Conservation (phyloP, 2,113 vertebrate genomes). For the Danio rerio region DNA sequence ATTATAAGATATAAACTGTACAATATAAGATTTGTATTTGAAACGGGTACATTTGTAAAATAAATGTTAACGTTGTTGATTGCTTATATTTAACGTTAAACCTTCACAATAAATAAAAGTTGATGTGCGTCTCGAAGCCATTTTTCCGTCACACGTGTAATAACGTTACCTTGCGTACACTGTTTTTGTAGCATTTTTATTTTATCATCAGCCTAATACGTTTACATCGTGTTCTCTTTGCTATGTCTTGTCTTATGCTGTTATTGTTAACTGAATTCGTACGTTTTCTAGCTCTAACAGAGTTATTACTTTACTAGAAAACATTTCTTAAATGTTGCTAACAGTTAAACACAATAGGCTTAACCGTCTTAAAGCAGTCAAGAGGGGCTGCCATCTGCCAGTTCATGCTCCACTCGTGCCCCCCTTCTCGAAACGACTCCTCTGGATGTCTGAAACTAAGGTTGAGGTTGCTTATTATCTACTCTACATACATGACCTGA, state of each 20-base stretch:
- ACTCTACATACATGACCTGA: neutral
- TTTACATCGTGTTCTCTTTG: no score
- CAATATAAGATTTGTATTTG: no score
- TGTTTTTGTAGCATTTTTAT: no score
- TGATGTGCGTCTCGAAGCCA: no score
- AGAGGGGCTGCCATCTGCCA: constrained; percentile 69
- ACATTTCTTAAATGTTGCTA: neutral
- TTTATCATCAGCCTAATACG: no score
- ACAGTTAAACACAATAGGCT: constrained; percentile 56
- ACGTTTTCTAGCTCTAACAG: neutral
- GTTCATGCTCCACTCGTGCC: constrained; percentile 11
- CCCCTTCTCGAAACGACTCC: constrained; percentile 5
- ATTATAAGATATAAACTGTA: no score
- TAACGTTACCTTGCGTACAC: no score
- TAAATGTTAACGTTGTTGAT: no score
- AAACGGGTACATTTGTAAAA: no score
- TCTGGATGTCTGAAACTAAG: constrained; percentile 6
- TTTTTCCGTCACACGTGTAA: no score
- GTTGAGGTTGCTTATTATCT: constrained; percentile 15
- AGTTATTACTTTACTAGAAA: neutral
- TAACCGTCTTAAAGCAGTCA: constrained; percentile 66
- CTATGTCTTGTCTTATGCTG: neutral
- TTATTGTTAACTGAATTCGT: neutral
- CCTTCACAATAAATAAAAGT: no score
- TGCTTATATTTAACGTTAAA: no score